phyloP scores from a whole-genome alignment of 2,888 invertebrate species.

The Pardosa pseudoannulata region DNA sequence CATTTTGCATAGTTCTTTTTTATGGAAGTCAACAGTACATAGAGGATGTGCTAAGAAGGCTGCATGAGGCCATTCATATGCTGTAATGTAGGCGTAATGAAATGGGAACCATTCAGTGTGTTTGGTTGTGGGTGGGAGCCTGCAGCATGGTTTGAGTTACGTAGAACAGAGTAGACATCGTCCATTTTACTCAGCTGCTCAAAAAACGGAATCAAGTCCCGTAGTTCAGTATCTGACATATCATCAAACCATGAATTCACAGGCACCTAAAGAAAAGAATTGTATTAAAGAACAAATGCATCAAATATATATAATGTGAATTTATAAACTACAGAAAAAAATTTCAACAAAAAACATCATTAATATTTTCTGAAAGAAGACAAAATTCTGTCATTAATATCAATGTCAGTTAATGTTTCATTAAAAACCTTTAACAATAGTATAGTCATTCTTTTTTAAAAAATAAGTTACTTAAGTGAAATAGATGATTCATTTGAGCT shows the following conservation, averaged over 20 bases:
- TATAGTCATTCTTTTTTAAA: too few relatives aligned
- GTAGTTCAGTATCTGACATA: constrained; percentile 96
- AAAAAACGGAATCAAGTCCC: constrained; percentile 98
- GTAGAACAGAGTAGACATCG: constrained; percentile 95
- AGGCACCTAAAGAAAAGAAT: constrained; percentile 84
- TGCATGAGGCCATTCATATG: constrained; percentile 63
- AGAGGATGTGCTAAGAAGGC: constrained; percentile 59
- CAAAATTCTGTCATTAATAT: too few relatives aligned
- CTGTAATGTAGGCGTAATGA: constrained; percentile 57
- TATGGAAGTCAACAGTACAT: neutral
- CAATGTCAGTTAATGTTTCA: too few relatives aligned
- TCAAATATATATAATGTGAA: too few relatives aligned
- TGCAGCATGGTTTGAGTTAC: constrained; percentile 80
- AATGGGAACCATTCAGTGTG: constrained; percentile 55
- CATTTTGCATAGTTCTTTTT: constrained; percentile 3
- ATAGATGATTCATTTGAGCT: too few relatives aligned
- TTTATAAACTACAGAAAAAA: too few relatives aligned
- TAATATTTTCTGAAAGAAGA: too few relatives aligned
- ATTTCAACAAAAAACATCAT: too few relatives aligned
- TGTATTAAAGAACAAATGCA: too few relatives aligned
- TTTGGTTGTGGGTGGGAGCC: constrained; percentile 69
- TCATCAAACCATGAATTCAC: constrained; percentile 99
- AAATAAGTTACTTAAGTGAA: too few relatives aligned
- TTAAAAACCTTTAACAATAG: too few relatives aligned
- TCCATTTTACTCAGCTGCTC: constrained; percentile 97